phyloP scores from a whole-genome alignment of 2,888 invertebrate species.

The Pseudoips prasinana region DNA sequence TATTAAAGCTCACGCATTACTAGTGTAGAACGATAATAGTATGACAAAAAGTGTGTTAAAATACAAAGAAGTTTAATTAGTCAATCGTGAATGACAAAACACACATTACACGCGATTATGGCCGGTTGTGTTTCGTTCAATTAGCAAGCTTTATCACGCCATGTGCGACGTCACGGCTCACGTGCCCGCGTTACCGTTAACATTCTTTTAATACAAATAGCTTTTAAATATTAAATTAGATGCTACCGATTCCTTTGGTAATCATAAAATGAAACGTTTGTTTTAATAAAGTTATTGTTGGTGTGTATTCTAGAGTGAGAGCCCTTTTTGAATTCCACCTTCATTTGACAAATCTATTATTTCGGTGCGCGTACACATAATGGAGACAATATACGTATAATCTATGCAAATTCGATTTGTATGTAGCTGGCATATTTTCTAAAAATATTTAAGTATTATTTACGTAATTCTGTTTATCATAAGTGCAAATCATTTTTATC shows the following conservation, averaged over 20 bases:
- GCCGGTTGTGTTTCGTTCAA: slow-evolving; percentile 45
- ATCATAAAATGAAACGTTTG: slow-evolving; percentile 41
- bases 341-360: no score
- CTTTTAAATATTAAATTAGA: slow-evolving; percentile 50
- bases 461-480: no score
- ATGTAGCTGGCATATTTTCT: no score
- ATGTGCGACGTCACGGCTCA: slow-evolving; percentile 43
- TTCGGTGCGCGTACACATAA: no score
- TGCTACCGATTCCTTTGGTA: slow-evolving; percentile 39
- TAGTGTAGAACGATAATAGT: slow-evolving; percentile 40
- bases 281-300: slow-evolving; percentile 13
- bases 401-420: no score
- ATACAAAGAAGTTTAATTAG: slow-evolving; percentile 58
- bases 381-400: no score
- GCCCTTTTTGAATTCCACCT: no score
- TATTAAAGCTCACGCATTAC: slow-evolving; percentile 34
- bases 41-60: slow-evolving; percentile 45
- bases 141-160: slow-evolving; percentile 43
- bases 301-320: slow-evolving; percentile 4
- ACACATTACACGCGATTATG: slow-evolving; percentile 38
- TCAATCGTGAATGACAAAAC: slow-evolving; percentile 48
- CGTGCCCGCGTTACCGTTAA: slow-evolving; percentile 38
- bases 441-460: no score
- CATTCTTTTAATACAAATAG: slow-evolving; percentile 55
- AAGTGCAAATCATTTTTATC: no score